Conservation (phyloP, 2,113 vertebrate genomes). For the Caretta caretta region DNA sequence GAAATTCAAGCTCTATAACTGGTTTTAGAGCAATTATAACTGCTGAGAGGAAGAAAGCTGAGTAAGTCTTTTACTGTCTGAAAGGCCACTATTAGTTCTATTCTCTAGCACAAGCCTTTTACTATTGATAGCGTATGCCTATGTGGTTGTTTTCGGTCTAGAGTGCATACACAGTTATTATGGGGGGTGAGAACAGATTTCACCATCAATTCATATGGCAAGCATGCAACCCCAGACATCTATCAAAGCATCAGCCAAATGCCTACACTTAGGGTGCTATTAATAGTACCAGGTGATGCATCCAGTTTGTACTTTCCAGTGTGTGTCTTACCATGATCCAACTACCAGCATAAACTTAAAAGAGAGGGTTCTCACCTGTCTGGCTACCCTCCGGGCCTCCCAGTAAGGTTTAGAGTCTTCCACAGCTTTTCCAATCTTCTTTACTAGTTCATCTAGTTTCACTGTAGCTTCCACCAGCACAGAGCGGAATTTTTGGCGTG, state of each 20-base stretch:
- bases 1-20: not conserved
- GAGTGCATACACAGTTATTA: not conserved
- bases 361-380: slow-evolving; percentile 85
- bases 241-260: not conserved
- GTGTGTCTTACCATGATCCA: not conserved
- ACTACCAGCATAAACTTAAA: not conserved
- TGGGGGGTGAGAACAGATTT: not conserved
- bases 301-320: not conserved
- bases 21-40: slow-evolving; percentile 4
- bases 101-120: not conserved
- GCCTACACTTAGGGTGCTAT: not conserved
- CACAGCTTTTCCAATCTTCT: slow-evolving; percentile 95
- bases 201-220: not conserved
- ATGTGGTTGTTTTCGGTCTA: not conserved
- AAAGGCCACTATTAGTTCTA: not conserved
- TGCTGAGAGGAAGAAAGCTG: not conserved
- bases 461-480: slow-evolving; percentile 94
- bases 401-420: slow-evolving; percentile 99
- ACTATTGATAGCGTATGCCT: not conserved
- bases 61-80: not conserved
- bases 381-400: slow-evolving; percentile 92
- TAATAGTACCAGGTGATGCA: not conserved
- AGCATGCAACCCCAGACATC: not conserved
- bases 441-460: slow-evolving; percentile 93
- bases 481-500: slow-evolving; percentile 93